Base-by-base conservation (phyloP, 2,888 invertebrate genomes). In the Drosophila eohydei region DNA sequence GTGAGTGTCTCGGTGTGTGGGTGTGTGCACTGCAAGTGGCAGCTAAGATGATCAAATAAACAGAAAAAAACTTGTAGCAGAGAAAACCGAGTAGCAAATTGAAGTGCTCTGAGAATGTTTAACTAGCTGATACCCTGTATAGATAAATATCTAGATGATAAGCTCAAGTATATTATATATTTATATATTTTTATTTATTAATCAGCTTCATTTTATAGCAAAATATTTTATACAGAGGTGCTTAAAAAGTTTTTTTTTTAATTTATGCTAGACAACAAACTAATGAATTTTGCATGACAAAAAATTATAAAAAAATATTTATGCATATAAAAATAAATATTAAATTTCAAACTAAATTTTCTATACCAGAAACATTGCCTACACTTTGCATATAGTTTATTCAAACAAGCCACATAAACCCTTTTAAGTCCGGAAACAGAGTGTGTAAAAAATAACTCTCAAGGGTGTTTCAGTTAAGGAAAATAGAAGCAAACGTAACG, bases 21-120 rank as follows among this genome's bases (percentile, higher is more conserved):
- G 34, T 50, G 66, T 57, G 66, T 38, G 66, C 54, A 60, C 87
- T 86, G 86, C 87, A 86, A 86, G 86, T 86, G 89, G 84, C 89
- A 86, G 84, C 86, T 80, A 86, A 88, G 89, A 88, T 86, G 89
- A 86, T 83, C 86, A 88, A 86, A 86, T 83, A 86, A 88, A 80
- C 84, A 80, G 60, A 52, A 52, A 58, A 48, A 44, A 54, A 60
- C 32, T 65, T 14, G 44, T 34, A 14, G 44, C 26, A 36, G 9
- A 21, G 63, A 8, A 21, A 16, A 34, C 11, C 14, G 28, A 46
- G 32, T 16, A 30, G 38, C 46, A 38, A n/a, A 43, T 26, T 12
- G 34, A 50, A 21, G 32, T 50, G 48, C 3, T n/a, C 16, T 30
- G 4, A 9, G 2, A 14, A 1, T 43, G 34, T 6, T 0, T 6